Percentiles rank a stretch among this genome's conserved stretches.
These are phyloP conservation scores for Cassiopea xamachana DNA, from an alignment of 30 jellyfish, hydroid and myxozoan genomes.

Conservation along the genomic window DNA sequence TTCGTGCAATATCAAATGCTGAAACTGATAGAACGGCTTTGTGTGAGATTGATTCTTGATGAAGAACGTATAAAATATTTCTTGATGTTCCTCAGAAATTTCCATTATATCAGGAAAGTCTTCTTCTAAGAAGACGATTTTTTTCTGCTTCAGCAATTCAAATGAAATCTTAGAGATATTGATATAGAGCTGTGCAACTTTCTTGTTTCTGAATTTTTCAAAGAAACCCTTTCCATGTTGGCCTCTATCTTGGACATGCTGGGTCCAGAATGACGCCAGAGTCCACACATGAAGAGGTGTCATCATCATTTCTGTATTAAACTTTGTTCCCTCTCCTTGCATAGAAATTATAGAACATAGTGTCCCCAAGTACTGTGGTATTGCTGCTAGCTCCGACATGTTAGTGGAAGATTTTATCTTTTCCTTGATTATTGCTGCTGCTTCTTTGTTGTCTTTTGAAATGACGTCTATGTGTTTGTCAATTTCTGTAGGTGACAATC, in stretches of 20 bases:
- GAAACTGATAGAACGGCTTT: slow-evolving; percentile 1
- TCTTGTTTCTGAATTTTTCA: background rate
- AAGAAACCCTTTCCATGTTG: background rate
- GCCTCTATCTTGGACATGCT: background rate
- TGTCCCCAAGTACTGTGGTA: slow-evolving; percentile 12
- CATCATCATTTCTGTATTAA: background rate
- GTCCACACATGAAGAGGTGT: background rate
- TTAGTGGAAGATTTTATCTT: background rate
- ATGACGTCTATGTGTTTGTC: background rate
- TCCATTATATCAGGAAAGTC: background rate
- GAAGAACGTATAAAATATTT: background rate
- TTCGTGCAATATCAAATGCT: background rate
- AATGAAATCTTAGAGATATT: background rate
- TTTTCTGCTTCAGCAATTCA: background rate
- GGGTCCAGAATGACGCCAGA: slow-evolving; percentile 2
- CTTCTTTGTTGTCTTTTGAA: background rate
- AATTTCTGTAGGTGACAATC: background rate
- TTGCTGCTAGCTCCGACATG: slow-evolving; percentile 14
- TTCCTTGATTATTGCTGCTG: background rate
- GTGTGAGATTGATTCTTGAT: background rate
- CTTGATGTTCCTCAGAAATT: background rate
- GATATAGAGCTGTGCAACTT: background rate
- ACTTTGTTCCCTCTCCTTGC: background rate
- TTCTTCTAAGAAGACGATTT: background rate
- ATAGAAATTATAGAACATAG: slow-evolving; percentile 16